These are phyloP conservation scores for Pemphigus obesinymphae DNA, from an alignment of 1,140 invertebrate species.

Conservation along the genomic window DNA sequence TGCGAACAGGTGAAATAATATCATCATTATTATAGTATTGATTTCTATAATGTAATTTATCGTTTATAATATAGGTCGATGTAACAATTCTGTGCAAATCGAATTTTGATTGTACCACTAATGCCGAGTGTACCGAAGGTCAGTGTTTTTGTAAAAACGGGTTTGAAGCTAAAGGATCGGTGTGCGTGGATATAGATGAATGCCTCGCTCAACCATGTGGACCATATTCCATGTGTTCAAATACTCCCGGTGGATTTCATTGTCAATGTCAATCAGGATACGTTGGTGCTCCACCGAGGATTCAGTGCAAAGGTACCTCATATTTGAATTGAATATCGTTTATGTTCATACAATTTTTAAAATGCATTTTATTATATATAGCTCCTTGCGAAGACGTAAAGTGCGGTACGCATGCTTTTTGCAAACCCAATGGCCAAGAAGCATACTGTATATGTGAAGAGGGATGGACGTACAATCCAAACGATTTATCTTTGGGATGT, in stretches of 20 bases:
- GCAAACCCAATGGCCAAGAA: slow-evolving; percentile 80
- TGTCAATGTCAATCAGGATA: slow-evolving; percentile 85
- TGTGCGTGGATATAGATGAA: slow-evolving; percentile 79
- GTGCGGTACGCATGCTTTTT: slow-evolving; percentile 81
- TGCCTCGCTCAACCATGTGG: slow-evolving; percentile 75
- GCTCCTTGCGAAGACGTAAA: slow-evolving; percentile 87
- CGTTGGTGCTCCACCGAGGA: slow-evolving; percentile 71
- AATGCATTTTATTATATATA: no score
- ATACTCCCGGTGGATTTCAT: slow-evolving; percentile 74
- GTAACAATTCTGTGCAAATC: slow-evolving; percentile 79
- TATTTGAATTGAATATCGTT: not conserved
- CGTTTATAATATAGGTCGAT: slow-evolving; percentile 60
- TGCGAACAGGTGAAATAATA: slow-evolving; percentile 81
- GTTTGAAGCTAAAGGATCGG: slow-evolving; percentile 72
- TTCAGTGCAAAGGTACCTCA: slow-evolving; percentile 67
- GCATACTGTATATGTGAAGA: slow-evolving; percentile 90
- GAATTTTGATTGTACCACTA: slow-evolving; percentile 87
- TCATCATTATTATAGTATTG: no score
- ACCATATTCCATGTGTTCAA: slow-evolving; percentile 72
- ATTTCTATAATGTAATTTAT: no score
- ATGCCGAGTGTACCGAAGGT: slow-evolving; percentile 80
- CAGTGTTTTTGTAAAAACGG: slow-evolving; percentile 88
- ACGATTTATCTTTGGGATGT: slow-evolving; percentile 80
- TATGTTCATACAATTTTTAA: not conserved
- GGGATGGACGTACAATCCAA: slow-evolving; percentile 87